A percentile compares a stretch with the other conserved stretches of the same genome.
phyloP scores from a whole-genome alignment of 2,888 invertebrate species.

The Drosophila hawaiiensis region DNA sequence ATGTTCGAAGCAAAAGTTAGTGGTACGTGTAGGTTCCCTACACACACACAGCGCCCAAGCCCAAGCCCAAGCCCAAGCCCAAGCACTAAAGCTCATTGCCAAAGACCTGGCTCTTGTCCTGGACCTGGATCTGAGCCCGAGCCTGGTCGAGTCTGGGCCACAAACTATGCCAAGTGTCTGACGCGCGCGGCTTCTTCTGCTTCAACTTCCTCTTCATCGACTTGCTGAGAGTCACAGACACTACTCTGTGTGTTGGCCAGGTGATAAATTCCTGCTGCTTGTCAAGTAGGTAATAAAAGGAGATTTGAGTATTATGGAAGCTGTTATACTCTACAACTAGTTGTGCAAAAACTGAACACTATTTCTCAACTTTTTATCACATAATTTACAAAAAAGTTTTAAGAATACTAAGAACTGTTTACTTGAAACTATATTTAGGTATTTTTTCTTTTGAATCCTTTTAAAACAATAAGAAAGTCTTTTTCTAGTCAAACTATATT shows the following conservation, averaged over 20 bases:
- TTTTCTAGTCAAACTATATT: background rate
- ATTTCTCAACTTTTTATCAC: conserved; percentile 2
- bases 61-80: conserved; percentile 1
- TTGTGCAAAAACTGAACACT: background rate
- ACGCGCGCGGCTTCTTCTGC: conserved; percentile 38
- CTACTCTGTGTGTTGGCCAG: conserved; percentile 57
- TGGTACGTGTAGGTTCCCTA: conserved; percentile 72
- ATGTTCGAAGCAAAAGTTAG: conserved; percentile 81
- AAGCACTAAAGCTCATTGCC: conserved; percentile 32
- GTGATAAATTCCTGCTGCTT: conserved; percentile 75
- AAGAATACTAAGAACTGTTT: background rate
- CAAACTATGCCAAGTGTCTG: conserved; percentile 81
- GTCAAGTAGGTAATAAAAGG: conserved; percentile 61
- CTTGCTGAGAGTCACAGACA: conserved; percentile 29
- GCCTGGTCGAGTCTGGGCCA: conserved; percentile 38
- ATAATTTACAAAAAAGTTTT: background rate
- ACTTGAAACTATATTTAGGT: background rate
- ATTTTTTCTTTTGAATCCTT: background rate
- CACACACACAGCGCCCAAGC: background rate
- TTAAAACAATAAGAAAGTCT: background rate
- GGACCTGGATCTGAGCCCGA: conserved; percentile 6
- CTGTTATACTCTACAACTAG: conserved; percentile 40
- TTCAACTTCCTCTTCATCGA: conserved; percentile 15
- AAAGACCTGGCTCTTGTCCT: conserved; percentile 16
- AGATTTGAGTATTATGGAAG: conserved; percentile 54